Percentiles rank a stretch among this genome's conserved stretches.
These are phyloP conservation scores for Pyrgus malvae DNA, from an alignment of 2,888 invertebrate genomes.

Conservation along the genomic window DNA sequence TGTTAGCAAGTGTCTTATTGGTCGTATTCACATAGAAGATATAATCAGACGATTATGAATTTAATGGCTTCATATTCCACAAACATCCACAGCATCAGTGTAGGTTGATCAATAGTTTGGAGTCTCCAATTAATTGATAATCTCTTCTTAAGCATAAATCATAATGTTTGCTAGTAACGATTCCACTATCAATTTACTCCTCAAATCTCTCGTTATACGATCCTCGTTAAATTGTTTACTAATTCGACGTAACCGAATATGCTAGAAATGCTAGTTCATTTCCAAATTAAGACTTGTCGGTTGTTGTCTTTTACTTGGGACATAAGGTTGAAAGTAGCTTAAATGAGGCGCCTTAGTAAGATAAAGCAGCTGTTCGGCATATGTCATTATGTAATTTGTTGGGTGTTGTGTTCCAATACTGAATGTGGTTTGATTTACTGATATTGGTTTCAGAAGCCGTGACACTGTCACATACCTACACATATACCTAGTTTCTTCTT, in stretches of 20 bases:
- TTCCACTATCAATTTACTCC: conserved; percentile 7
- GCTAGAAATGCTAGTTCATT: background rate
- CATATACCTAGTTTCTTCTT: too few relatives aligned
- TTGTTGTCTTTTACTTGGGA: background rate
- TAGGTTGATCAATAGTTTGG: background rate
- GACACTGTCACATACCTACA: too few relatives aligned
- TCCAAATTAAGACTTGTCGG: background rate
- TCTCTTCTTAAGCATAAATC: conserved; percentile 3
- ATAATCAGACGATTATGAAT: background rate
- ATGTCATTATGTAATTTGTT: conserved; percentile 9
- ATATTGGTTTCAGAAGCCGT: conserved; percentile 14
- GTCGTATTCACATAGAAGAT: background rate
- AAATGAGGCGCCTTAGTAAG: background rate
- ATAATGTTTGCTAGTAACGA: conserved; percentile 1
- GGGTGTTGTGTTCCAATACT: background rate
- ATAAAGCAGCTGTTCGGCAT: conserved; percentile 2
- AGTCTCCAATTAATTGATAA: conserved; percentile 11
- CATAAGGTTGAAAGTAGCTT: background rate
- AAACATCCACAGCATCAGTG: background rate
- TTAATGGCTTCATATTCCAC: background rate
- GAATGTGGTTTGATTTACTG: conserved; percentile 15
- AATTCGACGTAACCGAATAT: conserved; percentile 12
- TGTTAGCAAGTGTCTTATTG: too few relatives aligned
- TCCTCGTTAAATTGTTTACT: conserved; percentile 8
- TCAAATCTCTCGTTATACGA: conserved; percentile 4